Percentiles rank a stretch among this genome's conserved stretches.
These are phyloP conservation scores for Remorina albescens DNA, from an alignment of 2,797 vertebrate species.

Conservation along the genomic window DNA sequence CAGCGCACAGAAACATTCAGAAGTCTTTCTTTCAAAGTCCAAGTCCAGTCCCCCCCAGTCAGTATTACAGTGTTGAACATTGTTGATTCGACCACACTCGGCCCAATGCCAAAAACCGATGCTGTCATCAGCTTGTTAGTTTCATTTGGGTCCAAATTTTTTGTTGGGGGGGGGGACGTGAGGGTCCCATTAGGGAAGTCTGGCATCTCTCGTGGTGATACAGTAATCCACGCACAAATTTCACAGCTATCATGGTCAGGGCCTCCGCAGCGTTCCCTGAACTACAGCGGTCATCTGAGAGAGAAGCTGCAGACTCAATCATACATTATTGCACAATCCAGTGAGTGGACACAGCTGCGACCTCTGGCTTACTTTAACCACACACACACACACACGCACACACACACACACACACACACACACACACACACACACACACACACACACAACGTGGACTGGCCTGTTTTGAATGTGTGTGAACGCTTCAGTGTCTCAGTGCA, in stretches of 20 bases:
- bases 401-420: too few species aligned
- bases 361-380: constrained; percentile 60
- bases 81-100: constrained; percentile 35
- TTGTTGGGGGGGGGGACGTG: constrained; percentile 3
- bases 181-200: constrained; percentile 45
- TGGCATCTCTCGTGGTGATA: constrained; percentile 4
- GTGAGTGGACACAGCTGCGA: constrained; percentile 69
- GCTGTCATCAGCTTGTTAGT: constrained; percentile 16
- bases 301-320: constrained; percentile 33
- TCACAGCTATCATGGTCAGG: constrained; percentile 49
- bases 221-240: constrained; percentile 25
- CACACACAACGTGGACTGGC: background rate
- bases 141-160: constrained; percentile 17
- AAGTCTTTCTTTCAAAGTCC: background rate
- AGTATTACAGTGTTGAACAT: background rate
- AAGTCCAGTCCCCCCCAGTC: background rate
- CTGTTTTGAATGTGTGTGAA: background rate
- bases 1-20: constrained; percentile 16
- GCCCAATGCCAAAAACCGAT: constrained; percentile 18
- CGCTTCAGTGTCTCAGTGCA: constrained; percentile 19
- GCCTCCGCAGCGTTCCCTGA: background rate
- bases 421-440: constrained; percentile 30
- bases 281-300: constrained; percentile 41
- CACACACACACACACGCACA: constrained; percentile 29
- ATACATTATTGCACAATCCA: constrained; percentile 71